These are phyloP conservation scores for Nasua narica DNA, from an alignment of 2,797 vertebrate species.

Conservation along the genomic window DNA sequence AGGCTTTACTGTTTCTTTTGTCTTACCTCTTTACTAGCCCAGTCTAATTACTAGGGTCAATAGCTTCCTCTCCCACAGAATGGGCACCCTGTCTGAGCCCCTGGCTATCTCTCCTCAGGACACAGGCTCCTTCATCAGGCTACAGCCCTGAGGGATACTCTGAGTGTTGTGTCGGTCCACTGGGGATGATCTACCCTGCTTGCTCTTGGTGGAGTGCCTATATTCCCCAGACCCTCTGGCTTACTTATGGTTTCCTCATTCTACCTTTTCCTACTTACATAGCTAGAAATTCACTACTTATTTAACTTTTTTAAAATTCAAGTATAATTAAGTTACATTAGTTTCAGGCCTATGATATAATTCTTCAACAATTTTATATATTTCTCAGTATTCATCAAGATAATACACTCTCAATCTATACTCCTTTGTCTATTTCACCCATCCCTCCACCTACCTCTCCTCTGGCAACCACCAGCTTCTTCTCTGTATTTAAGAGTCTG, in stretches of 20 bases:
- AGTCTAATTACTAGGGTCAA: neutral
- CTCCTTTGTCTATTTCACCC: neutral
- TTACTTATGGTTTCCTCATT: neutral
- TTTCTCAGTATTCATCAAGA: neutral
- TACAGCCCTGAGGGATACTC: neutral
- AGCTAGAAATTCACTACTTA: neutral
- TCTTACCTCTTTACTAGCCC: neutral
- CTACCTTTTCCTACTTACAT: neutral
- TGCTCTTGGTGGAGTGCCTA: neutral
- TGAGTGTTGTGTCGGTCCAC: neutral
- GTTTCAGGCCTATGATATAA: neutral
- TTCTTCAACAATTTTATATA: neutral
- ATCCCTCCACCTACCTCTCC: neutral
- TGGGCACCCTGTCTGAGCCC: neutral
- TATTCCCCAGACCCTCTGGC: neutral
- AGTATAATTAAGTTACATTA: neutral
- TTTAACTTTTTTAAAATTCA: neutral
- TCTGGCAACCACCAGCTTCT: neutral
- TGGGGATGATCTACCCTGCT: neutral
- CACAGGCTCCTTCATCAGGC: neutral
- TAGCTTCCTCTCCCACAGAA: neutral
- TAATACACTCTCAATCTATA: neutral
- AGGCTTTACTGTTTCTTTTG: neutral
- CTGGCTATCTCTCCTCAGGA: neutral
- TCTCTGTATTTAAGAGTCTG: neutral